Evolutionary conservation across 2,113 vertebrate species (phyloP).

Genomic region (Epinephelus lanceolatus): DNA sequence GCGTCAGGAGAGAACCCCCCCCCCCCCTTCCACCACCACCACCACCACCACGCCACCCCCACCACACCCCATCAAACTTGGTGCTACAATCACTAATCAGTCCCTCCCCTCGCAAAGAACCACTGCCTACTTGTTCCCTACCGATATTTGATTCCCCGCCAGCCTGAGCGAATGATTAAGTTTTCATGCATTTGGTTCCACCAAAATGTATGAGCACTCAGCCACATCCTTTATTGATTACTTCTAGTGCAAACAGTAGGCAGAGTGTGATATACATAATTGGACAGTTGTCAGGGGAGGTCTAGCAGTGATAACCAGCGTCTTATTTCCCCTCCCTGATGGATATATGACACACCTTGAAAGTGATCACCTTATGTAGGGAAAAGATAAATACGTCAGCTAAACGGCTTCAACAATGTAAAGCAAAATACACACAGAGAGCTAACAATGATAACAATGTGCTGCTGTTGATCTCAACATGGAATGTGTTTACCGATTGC

Average conservation of each 20-base stretch:
- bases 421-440: constrained; percentile 24
- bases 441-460: constrained; percentile 31
- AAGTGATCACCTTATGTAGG: constrained; percentile 41
- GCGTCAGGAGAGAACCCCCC: constrained; percentile 87
- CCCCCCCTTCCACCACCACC: constrained; percentile 47
- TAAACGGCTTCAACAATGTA: constrained; percentile 11
- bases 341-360: constrained; percentile 89
- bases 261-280: constrained; percentile 98
- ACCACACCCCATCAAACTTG: constrained; percentile 86
- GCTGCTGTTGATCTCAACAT: constrained; percentile 27
- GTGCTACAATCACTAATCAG: constrained; percentile 92
- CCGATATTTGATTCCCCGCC: constrained; percentile 87
- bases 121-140: constrained; percentile 80
- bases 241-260: constrained; percentile 98
- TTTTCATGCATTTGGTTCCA: constrained; percentile 99
- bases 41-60: constrained; percentile 18
- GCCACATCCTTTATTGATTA: constrained; percentile 99
- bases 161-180: constrained; percentile 95
- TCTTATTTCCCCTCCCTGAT: constrained; percentile 84
- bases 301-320: constrained; percentile 87
- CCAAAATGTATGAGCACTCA: constrained; percentile 99
- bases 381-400: constrained; percentile 83
- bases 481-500: constrained; percentile 22
- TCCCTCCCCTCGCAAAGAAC: constrained; percentile 78
- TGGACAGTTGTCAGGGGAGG: constrained; percentile 98